Evolutionary conservation across 1,140 invertebrate species (phyloP).

Genomic region (Drosophila navojoa): DNA sequence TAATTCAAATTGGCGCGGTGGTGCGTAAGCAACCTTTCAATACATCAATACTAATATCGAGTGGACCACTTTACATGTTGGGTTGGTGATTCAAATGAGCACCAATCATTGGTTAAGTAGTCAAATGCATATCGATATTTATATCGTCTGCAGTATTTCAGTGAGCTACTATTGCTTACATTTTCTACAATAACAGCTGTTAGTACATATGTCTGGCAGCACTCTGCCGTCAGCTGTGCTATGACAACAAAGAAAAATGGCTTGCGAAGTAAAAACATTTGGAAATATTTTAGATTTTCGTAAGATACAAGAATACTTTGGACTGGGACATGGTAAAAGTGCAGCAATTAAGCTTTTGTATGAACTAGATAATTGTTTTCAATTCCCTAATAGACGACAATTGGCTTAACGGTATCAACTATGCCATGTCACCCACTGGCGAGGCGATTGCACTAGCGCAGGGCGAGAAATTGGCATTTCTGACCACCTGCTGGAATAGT

Average conservation of each 20-base stretch:
- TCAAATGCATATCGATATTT: not conserved
- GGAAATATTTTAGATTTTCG: conserved; percentile 87
- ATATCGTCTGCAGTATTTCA: not conserved
- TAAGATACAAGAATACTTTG: conserved; percentile 86
- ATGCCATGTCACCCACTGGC: conserved; percentile 90
- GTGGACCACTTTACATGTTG: too few relatives aligned
- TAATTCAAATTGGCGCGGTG: too few relatives aligned
- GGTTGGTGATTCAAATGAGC: too few relatives aligned
- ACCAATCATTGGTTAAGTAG: not conserved
- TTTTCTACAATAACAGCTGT: not conserved
- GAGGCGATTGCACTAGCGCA: conserved; percentile 89
- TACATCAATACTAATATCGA: too few relatives aligned
- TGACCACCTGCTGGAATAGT: conserved; percentile 88
- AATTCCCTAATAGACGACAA: conserved; percentile 84
- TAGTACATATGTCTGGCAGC: conserved; percentile 1
- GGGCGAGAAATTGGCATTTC: conserved; percentile 87
- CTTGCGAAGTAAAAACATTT: conserved; percentile 89
- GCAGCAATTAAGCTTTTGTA: conserved; percentile 27
- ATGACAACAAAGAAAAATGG: conserved; percentile 85
- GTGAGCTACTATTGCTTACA: conserved; percentile 12
- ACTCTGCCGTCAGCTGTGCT: conserved; percentile 35
- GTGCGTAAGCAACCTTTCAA: too few relatives aligned
- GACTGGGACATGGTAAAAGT: conserved; percentile 78
- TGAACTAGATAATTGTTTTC: conserved; percentile 1
- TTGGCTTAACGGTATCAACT: conserved; percentile 89